These are phyloP conservation scores for Agrotis segetum DNA, from an alignment of 2,888 invertebrate genomes.

Conservation along the genomic window DNA sequence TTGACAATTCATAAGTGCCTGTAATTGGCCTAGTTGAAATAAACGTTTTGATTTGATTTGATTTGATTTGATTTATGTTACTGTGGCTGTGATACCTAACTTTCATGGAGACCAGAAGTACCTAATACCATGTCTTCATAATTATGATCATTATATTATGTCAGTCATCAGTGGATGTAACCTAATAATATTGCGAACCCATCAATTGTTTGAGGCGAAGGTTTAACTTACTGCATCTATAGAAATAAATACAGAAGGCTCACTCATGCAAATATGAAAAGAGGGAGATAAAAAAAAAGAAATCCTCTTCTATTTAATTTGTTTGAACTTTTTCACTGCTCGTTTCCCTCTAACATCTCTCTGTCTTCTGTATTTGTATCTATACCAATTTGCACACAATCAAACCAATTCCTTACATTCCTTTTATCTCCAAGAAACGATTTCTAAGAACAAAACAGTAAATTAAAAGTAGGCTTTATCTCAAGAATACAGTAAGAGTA, in stretches of 20 bases:
- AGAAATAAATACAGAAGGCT: constrained; percentile 10
- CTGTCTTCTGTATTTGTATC: background rate
- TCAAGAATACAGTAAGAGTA: background rate
- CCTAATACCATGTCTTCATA: constrained; percentile 9
- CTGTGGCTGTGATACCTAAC: too few relatives aligned
- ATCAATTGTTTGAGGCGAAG: constrained; percentile 47
- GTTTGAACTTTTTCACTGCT: background rate
- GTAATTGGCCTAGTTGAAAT: too few relatives aligned
- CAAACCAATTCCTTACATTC: background rate
- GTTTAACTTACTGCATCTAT: background rate
- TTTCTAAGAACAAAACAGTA: background rate
- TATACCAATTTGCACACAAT: background rate
- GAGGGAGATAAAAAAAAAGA: background rate
- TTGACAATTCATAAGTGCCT: too few relatives aligned
- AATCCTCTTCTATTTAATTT: background rate
- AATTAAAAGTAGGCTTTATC: background rate
- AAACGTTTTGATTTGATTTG: too few relatives aligned
- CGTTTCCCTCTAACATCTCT: background rate
- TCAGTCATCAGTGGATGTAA: constrained; percentile 26
- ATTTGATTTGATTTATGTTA: too few relatives aligned
- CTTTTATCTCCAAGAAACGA: background rate
- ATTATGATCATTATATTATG: constrained; percentile 23
- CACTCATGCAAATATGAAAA: background rate
- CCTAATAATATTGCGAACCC: constrained; percentile 49
- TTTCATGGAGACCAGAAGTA: background rate